Evolutionary conservation across 2,888 invertebrate genomes (phyloP), one percentile per base, ranked within the genome.

Genomic region (Catocala sponsa): DNA sequence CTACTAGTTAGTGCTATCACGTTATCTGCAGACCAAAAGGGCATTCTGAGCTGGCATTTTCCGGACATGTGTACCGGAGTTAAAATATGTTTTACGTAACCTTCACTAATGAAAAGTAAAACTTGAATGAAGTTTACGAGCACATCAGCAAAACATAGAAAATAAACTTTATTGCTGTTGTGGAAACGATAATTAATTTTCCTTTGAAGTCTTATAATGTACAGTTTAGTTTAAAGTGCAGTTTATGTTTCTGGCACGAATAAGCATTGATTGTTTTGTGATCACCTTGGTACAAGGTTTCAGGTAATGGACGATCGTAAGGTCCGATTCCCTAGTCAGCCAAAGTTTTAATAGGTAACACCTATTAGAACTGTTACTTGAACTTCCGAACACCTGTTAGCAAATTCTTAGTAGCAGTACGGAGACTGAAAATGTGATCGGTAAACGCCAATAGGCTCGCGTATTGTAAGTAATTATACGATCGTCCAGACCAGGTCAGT

Each of bases 101-200:
- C 42, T n/a, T 5, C 42, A 42, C 42, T 46, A 13, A 46, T 46
- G 46, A 46, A 46, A 46, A 46, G n/a, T 47, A 47, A 56, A 55
- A 43, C 54, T 15, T 43, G 57, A 60, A 66, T 57, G 6, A 15
- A 47, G 46, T 46, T 46, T 12, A 46, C 7, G 47, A 47, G 47
- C 11, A 55, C 49, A 55, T 59, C 47, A 55, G 44, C 46, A 35
- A 41, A 48, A 47, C 52, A 13, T 33, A 42, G 33, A 52, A 47
- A n/a, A 12, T n/a, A 12, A 44, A 56, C 51, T 55, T 51, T 46
- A 49, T 33, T 33, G 11, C 32, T 6, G 49, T 11, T 49, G 9
- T 33, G 33, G n/a, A 33, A 49, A 49, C n/a, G n/a, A n/a, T n/a
- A 32, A 49, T n/a, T 49, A 33, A 49, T 49, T 49, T 49, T 13